These are phyloP conservation scores for Aramus guarauna DNA, from an alignment of 2,113 vertebrate genomes.

Conservation along the genomic window DNA sequence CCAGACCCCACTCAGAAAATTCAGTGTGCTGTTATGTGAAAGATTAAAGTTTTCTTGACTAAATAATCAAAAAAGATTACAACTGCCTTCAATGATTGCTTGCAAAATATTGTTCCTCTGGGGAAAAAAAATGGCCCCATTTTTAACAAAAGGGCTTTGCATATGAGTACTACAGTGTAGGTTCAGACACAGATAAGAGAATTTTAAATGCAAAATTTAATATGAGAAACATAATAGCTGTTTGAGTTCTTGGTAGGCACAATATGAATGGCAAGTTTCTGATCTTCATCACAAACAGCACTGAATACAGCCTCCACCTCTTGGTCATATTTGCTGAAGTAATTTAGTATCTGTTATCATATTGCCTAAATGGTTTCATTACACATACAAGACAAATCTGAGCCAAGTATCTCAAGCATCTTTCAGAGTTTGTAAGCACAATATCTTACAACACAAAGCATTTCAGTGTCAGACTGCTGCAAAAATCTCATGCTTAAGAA, in stretches of 20 bases:
- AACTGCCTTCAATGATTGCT: neutral
- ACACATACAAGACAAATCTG: neutral
- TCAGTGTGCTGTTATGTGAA: neutral
- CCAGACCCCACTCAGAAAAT: neutral
- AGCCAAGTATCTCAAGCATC: neutral
- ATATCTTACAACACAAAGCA: neutral
- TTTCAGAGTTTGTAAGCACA: neutral
- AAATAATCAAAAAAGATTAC: neutral
- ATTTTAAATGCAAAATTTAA: neutral
- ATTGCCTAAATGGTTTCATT: neutral
- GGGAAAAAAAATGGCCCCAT: neutral
- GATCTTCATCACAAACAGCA: neutral
- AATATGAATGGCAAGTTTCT: neutral
- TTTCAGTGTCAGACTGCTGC: neutral
- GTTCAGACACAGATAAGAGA: neutral
- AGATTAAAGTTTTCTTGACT: neutral
- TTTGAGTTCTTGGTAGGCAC: neutral
- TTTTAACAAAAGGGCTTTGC: neutral
- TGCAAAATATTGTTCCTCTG: neutral
- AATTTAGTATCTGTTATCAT: neutral
- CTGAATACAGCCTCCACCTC: neutral
- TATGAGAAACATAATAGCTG: neutral
- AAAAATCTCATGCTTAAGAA: neutral
- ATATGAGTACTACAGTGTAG: neutral
- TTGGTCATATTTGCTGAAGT: neutral